Percentiles rank a stretch among this genome's conserved stretches.
Evolutionary conservation across 2,888 invertebrate species (phyloP).

Genomic region (Agrenia bidenticulata): DNA sequence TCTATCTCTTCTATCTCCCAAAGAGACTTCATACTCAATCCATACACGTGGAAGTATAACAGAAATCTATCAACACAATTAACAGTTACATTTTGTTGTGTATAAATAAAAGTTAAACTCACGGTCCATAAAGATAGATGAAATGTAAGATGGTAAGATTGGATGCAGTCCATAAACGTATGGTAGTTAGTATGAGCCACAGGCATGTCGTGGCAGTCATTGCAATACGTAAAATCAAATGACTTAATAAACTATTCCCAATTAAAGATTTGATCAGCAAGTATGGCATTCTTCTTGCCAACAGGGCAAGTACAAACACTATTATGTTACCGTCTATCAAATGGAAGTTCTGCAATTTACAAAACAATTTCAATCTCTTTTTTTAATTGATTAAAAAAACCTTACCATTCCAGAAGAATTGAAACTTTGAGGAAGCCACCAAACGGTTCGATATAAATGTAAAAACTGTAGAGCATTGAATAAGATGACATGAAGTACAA

Average conservation of each 20-base stretch:
- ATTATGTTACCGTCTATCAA: constrained; percentile 87
- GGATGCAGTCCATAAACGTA: constrained; percentile 40
- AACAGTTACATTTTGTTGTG: neutral
- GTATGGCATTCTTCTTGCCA: constrained; percentile 77
- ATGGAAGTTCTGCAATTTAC: constrained; percentile 81
- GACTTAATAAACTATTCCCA: constrained; percentile 57
- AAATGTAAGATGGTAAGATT: constrained; percentile 34
- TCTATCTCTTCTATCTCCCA: constrained; percentile 49
- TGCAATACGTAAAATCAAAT: constrained; percentile 40
- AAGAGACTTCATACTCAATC: constrained; percentile 34
- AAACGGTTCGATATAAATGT: constrained; percentile 91
- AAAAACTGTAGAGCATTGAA: constrained; percentile 76
- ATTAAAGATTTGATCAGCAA: constrained; percentile 62
- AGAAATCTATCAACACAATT: constrained; percentile 26
- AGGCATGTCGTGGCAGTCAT: constrained; percentile 37
- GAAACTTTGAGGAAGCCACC: constrained; percentile 95
- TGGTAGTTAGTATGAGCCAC: constrained; percentile 36
- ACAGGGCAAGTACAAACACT: constrained; percentile 76
- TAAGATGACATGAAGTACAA: constrained; percentile 42
- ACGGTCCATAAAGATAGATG: constrained; percentile 50
- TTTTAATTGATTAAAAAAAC: constrained; percentile 24
- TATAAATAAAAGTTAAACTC: constrained; percentile 22
- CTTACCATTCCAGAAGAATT: constrained; percentile 83
- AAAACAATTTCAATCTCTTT: neutral
- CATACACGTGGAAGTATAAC: constrained; percentile 46